phyloP scores from a whole-genome alignment of 2,797 vertebrate species.

The Gymnothorax reevesii region DNA sequence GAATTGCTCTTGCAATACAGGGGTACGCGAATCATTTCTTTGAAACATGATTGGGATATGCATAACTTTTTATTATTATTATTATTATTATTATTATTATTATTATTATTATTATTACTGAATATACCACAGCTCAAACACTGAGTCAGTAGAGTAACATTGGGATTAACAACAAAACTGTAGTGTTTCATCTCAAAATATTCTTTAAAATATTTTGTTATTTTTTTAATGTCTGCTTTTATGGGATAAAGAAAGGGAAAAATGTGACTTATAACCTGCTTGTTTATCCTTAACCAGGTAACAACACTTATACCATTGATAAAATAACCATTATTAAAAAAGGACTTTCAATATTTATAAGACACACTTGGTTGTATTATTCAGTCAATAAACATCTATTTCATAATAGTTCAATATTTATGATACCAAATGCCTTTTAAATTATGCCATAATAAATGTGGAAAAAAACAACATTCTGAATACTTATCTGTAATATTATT shows the following conservation, averaged over 20 bases:
- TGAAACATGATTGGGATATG: slow-evolving; percentile 68
- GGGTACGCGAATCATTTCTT: slow-evolving; percentile 87
- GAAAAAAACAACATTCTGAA: slow-evolving; percentile 45
- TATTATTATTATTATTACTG: slow-evolving; percentile 78
- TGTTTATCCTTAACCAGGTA: slow-evolving; percentile 63
- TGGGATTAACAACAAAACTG: slow-evolving; percentile 62
- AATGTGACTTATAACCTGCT: slow-evolving; percentile 50
- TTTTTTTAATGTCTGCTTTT: slow-evolving; percentile 34
- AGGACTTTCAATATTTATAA: slow-evolving; percentile 68
- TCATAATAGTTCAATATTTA: slow-evolving; percentile 33
- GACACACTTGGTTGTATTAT: slow-evolving; percentile 42
- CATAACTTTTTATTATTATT: slow-evolving; percentile 57
- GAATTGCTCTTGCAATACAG: slow-evolving; percentile 66
- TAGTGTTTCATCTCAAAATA: slow-evolving; percentile 54
- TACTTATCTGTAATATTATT: slow-evolving; percentile 74
- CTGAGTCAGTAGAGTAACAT: slow-evolving; percentile 57
- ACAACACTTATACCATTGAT: slow-evolving; percentile 61
- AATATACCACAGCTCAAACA: slow-evolving; percentile 69
- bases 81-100: too few relatives aligned
- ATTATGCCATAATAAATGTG: slow-evolving; percentile 21
- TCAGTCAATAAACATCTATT: slow-evolving; percentile 33
- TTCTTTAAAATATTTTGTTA: slow-evolving; percentile 47
- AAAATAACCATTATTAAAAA: slow-evolving; percentile 66
- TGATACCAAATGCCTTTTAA: slow-evolving; percentile 56
- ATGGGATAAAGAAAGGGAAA: slow-evolving; percentile 29